These are phyloP conservation scores for Calameuta idolon DNA, from an alignment of 2,888 invertebrate genomes.

Conservation along the genomic window DNA sequence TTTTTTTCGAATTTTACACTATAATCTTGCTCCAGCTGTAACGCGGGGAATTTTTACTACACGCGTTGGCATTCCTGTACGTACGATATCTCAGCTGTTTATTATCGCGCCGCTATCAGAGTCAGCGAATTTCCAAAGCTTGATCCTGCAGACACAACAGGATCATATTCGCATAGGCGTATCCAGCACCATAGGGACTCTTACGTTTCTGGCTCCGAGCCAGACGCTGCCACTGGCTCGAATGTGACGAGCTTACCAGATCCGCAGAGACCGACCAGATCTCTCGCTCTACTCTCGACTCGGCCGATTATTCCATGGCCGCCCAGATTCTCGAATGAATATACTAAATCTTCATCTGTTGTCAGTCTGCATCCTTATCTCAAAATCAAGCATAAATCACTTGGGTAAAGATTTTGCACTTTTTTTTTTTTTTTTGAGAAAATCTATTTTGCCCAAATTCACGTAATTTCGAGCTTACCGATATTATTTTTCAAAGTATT, in stretches of 20 bases:
- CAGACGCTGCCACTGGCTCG: slow-evolving; percentile 24
- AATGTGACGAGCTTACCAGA: slow-evolving; percentile 21
- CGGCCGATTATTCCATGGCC: slow-evolving; percentile 41
- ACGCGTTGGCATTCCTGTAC: background rate
- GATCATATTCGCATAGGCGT: slow-evolving; percentile 35
- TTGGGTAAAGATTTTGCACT: too few relatives aligned
- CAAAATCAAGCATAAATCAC: too few relatives aligned
- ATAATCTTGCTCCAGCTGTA: background rate
- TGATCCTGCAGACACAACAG: slow-evolving; percentile 35
- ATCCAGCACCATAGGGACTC: slow-evolving; percentile 17
- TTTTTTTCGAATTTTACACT: background rate
- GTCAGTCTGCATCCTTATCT: background rate
- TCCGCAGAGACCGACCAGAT: slow-evolving; percentile 10
- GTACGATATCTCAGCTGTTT: background rate
- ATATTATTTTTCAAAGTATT: too few relatives aligned
- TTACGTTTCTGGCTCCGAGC: slow-evolving; percentile 20
- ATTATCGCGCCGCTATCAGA: slow-evolving; percentile 7
- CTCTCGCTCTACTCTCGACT: background rate
- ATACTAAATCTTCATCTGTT: background rate
- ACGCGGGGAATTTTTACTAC: slow-evolving; percentile 1
- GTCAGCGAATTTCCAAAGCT: slow-evolving; percentile 36
- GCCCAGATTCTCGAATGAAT: slow-evolving; percentile 20
- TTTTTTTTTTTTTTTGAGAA: too few relatives aligned
- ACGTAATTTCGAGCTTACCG: too few relatives aligned
- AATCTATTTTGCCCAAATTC: too few relatives aligned